These are phyloP conservation scores for Drosophila mojavensis DNA, from an alignment of 1,140 invertebrate genomes.

Conservation along the genomic window DNA sequence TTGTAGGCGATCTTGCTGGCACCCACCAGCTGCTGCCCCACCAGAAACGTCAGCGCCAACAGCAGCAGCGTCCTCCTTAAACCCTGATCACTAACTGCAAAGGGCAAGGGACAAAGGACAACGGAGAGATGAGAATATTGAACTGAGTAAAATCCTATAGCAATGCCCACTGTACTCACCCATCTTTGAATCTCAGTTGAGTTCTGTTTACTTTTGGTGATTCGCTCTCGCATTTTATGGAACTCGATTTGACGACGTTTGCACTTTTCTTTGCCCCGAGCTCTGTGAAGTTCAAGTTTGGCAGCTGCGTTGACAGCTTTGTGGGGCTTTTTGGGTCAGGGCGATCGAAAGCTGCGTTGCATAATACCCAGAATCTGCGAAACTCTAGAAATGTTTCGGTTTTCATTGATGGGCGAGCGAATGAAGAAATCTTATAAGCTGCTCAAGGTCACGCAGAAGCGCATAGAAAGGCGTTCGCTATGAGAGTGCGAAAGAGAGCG, in stretches of 20 bases:
- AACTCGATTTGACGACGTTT: slow-evolving; percentile 14
- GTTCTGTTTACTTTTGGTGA: slow-evolving; percentile 7
- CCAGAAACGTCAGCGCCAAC: slow-evolving; percentile 3
- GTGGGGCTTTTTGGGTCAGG: slow-evolving; percentile 34
- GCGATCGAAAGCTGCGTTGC: slow-evolving; percentile 14
- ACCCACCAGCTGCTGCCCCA: slow-evolving; percentile 33
- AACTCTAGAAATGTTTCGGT: background rate
- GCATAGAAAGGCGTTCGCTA: background rate
- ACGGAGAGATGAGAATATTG: no score
- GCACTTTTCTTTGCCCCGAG: slow-evolving; percentile 23
- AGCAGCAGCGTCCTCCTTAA: slow-evolving; percentile 27
- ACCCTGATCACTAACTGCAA: slow-evolving; percentile 15
- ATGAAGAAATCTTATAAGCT: background rate
- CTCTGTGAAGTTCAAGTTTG: slow-evolving; percentile 50
- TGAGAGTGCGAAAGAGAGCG: background rate
- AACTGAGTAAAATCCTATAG: background rate
- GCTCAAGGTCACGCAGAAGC: background rate
- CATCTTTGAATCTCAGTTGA: slow-evolving; percentile 18
- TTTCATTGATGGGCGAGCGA: slow-evolving; percentile 4
- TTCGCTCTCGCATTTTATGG: slow-evolving; percentile 34
- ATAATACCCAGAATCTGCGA: slow-evolving; percentile 7
- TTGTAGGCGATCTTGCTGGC: slow-evolving; percentile 75
- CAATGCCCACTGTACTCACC: slow-evolving; percentile 15
- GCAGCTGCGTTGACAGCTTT: slow-evolving; percentile 17
- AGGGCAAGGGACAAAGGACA: no score